These are phyloP conservation scores for Hyperoplus lanceolatus DNA, from an alignment of 2,797 vertebrate species.

Conservation along the genomic window DNA sequence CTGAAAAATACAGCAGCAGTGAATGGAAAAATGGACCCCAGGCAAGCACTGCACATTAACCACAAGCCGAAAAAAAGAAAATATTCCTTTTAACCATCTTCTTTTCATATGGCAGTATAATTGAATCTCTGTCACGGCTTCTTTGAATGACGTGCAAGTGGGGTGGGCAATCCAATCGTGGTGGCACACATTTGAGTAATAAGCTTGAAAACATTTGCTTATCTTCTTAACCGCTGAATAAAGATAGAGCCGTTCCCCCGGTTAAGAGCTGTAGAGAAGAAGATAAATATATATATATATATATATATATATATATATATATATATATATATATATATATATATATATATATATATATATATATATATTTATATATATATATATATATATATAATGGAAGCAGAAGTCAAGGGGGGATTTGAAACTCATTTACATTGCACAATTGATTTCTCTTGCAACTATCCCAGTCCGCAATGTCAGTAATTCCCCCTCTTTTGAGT, in stretches of 20 bases:
- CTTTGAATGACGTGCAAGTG: constrained; percentile 34
- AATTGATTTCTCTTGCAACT: constrained; percentile 78
- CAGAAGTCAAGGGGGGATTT: constrained; percentile 62
- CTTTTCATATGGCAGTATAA: constrained; percentile 32
- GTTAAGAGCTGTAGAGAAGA: constrained; percentile 35
- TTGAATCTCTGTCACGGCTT: constrained; percentile 40
- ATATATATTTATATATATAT: too few relatives aligned
- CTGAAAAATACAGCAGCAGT: not conserved
- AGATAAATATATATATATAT: constrained; percentile 42
- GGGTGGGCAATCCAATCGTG: constrained; percentile 35
- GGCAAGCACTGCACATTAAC: too few relatives aligned
- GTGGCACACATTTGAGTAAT: constrained; percentile 58
- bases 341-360: too few relatives aligned
- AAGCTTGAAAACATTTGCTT: constrained; percentile 67
- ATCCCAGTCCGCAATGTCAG: constrained; percentile 75
- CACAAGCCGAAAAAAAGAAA: too few relatives aligned
- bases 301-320: too few relatives aligned
- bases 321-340: too few relatives aligned
- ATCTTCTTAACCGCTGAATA: constrained; percentile 56
- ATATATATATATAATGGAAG: constrained; percentile 36
- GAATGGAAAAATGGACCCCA: not conserved
- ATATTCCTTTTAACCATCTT: too few relatives aligned
- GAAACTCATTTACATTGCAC: constrained; percentile 73
- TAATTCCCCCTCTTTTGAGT: constrained; percentile 81
- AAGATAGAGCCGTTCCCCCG: constrained; percentile 43